Conservation (phyloP, 2,113 vertebrate species). For the Sus scrofa region T2T-Sscrofa CM000824.6:132130501-132131000, state of each 20-base stretch:
- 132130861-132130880: background rate
- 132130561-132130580: too few relatives aligned
- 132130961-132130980: constrained; percentile 7
- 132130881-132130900: background rate
- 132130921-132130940: background rate
- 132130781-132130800: background rate
- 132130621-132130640: too few relatives aligned
- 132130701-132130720: constrained; percentile 2
- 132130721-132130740: too few relatives aligned
- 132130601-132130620: too few relatives aligned
- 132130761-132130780: background rate
- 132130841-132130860: background rate
- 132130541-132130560: too few relatives aligned
- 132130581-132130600: too few relatives aligned
- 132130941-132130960: background rate
- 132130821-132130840: background rate
- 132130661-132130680: too few relatives aligned
- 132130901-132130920: background rate
- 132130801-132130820: background rate
- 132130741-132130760: background rate
- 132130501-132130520: background rate
- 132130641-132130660: too few relatives aligned
- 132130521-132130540: background rate
- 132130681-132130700: background rate
- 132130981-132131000: constrained; percentile 47